These are phyloP conservation scores for Neostethus bicornis DNA, from an alignment of 2,797 vertebrate genomes.

Conservation along the genomic window DNA sequence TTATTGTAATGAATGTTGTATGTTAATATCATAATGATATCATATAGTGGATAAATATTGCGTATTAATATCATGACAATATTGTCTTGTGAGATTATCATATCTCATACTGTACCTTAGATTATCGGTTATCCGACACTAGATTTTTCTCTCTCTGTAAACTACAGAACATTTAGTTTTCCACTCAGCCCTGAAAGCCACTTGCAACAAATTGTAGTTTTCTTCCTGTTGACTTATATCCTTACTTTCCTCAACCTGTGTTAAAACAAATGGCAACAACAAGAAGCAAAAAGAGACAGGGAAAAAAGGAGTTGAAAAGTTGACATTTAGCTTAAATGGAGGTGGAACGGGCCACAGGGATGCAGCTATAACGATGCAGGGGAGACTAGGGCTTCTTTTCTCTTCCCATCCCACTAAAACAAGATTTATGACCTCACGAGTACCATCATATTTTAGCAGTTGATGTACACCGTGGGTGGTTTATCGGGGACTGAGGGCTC, in stretches of 20 bases:
- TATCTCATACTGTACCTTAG: too few species aligned
- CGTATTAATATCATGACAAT: too few species aligned
- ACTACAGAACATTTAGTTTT: conserved; percentile 54
- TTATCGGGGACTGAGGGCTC: conserved; percentile 82
- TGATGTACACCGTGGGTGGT: conserved; percentile 79
- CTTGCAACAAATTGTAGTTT: conserved; percentile 69
- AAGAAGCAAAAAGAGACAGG: conserved; percentile 51
- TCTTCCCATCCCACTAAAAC: conserved; percentile 69
- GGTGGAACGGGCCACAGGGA: conserved; percentile 80
- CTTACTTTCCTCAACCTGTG: conserved; percentile 61
- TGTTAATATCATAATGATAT: too few species aligned
- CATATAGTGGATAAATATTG: too few species aligned
- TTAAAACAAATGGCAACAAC: conserved; percentile 81
- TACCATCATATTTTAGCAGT: conserved; percentile 82
- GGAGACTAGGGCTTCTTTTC: conserved; percentile 67
- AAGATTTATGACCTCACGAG: conserved; percentile 83
- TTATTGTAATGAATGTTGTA: too few species aligned
- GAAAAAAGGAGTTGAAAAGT: conserved; percentile 70
- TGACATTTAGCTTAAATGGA: conserved; percentile 86
- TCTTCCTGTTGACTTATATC: conserved; percentile 77
- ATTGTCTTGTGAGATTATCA: too few species aligned
- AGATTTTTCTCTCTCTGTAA: conserved; percentile 55
- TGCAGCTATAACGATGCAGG: conserved; percentile 78
- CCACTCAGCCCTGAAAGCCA: conserved; percentile 60
- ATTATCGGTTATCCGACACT: too few species aligned